phyloP scores from a whole-genome alignment of 2,113 vertebrate species.

The Garra rufa region DNA sequence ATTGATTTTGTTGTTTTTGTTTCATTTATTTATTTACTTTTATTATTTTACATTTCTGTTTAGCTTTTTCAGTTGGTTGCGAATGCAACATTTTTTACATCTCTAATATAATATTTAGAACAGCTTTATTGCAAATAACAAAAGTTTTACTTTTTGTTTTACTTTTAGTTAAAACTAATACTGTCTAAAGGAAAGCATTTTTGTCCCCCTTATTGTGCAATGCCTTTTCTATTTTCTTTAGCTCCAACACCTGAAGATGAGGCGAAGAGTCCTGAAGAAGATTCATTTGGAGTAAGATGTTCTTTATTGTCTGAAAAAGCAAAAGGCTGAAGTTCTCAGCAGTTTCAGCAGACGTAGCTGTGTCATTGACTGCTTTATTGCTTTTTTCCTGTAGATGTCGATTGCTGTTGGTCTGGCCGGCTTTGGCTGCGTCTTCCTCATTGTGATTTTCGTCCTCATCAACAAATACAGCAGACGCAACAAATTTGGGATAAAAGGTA shows the following conservation, averaged over 20 bases:
- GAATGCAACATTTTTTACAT: not conserved
- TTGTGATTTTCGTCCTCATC: slow-evolving; percentile 96
- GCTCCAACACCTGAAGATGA: slow-evolving; percentile 51
- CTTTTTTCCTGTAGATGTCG: slow-evolving; percentile 81
- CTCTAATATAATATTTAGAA: not conserved
- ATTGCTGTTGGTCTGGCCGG: slow-evolving; percentile 94
- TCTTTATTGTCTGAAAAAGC: not conserved
- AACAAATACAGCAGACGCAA: slow-evolving; percentile 97
- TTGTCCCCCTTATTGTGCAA: not conserved
- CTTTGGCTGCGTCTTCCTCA: slow-evolving; percentile 93
- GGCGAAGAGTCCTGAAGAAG: slow-evolving; percentile 49
- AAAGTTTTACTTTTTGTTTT: too few relatives aligned
- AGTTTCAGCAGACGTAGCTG: not conserved
- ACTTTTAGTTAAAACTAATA: not conserved
- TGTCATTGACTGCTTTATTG: slow-evolving; percentile 16
- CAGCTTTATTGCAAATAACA: not conserved
- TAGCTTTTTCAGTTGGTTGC: not conserved
- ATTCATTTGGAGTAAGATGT: slow-evolving; percentile 54
- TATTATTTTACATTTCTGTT: not conserved
- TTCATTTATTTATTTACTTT: slow-evolving; percentile 73
- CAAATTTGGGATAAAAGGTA: slow-evolving; percentile 99
- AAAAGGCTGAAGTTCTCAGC: slow-evolving; percentile 1
- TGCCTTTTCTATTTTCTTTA: slow-evolving; percentile 21
- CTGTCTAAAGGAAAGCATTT: not conserved
- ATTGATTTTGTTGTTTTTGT: slow-evolving; percentile 51